phyloP scores from a whole-genome alignment of 2,888 invertebrate genomes.

The Pammene fasciana region DNA sequence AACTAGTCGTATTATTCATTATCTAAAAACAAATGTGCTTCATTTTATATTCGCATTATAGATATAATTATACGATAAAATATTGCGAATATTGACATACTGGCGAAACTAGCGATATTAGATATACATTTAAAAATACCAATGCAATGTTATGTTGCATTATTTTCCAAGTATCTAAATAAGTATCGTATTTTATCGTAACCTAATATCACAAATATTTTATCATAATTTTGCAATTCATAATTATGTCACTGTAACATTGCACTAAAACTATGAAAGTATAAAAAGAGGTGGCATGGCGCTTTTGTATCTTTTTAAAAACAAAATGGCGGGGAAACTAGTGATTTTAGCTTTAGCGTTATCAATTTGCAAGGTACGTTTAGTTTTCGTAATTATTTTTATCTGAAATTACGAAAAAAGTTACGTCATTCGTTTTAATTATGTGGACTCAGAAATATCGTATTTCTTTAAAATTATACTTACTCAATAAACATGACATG shows the following conservation, averaged over 20 bases:
- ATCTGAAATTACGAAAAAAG: neutral
- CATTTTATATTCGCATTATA: neutral
- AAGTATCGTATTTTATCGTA: conserved; percentile 8
- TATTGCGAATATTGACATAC: neutral
- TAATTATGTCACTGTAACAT: conserved; percentile 50
- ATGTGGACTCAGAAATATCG: neutral
- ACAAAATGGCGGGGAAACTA: conserved; percentile 46
- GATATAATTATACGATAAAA: conserved; percentile 1
- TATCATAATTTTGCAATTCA: conserved; percentile 38
- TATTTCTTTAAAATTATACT: no score
- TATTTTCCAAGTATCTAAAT: neutral
- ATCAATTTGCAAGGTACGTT: conserved; percentile 49
- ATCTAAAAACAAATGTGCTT: neutral
- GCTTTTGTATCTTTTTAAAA: conserved; percentile 36
- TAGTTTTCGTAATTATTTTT: neutral
- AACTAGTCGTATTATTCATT: neutral
- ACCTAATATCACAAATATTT: conserved; percentile 35
- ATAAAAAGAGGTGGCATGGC: conserved; percentile 44
- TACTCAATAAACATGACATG: no score
- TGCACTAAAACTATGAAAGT: conserved; percentile 35
- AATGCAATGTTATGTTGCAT: conserved; percentile 14
- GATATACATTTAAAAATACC: neutral
- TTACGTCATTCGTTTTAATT: no score
- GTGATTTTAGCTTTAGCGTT: conserved; percentile 47
- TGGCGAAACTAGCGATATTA: neutral